phyloP scores from a whole-genome alignment of 2,797 vertebrate species.

The Notoglanidium macrostoma region DNA sequence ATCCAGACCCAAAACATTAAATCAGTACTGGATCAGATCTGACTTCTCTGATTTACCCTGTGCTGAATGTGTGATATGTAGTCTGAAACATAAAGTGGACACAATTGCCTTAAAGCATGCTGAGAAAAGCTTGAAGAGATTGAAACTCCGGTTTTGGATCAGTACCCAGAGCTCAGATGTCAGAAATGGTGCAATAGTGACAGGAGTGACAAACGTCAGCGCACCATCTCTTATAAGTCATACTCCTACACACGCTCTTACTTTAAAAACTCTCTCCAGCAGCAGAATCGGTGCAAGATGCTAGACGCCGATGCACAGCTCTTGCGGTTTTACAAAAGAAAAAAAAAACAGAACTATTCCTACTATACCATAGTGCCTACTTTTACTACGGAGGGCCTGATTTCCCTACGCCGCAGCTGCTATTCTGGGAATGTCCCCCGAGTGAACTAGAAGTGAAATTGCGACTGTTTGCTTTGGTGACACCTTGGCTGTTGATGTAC shows the following conservation, averaged over 20 bases:
- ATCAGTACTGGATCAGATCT: neutral
- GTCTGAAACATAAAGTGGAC: neutral
- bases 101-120: neutral
- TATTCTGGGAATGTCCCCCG: neutral
- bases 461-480: conserved; percentile 14
- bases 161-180: neutral
- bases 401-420: neutral
- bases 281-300: neutral
- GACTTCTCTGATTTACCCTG: neutral
- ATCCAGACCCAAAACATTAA: neutral
- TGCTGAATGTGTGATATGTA: neutral
- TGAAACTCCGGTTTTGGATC: neutral
- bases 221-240: neutral
- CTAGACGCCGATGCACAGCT: neutral
- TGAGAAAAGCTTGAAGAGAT: neutral
- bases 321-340: neutral
- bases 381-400: neutral
- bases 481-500: conserved; percentile 61
- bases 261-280: neutral
- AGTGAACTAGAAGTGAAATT: conserved; percentile 29
- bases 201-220: neutral
- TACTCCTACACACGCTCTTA: neutral
- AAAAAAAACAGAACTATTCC: neutral
- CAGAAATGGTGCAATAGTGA: neutral
- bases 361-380: neutral